Evolutionary conservation across 2,113 vertebrate species (phyloP).

Genomic region (Mastomys natalensis): DNA sequence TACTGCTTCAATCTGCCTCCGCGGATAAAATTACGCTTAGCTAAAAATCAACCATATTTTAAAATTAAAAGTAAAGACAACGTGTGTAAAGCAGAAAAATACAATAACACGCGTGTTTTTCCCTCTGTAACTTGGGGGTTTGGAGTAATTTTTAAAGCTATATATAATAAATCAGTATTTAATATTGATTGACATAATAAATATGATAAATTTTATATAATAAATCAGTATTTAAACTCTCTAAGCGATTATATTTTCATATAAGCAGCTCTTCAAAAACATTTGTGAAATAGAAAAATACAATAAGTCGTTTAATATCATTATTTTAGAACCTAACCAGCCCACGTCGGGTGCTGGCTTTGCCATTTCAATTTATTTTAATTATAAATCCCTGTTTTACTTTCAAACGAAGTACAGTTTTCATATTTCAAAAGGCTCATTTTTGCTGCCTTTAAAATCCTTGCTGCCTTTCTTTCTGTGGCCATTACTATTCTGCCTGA

Average conservation of each 20-base stretch:
- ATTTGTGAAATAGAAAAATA: constrained; percentile 17
- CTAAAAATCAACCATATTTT: background rate
- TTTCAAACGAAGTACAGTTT: constrained; percentile 35
- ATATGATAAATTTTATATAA: background rate
- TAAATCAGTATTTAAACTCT: background rate
- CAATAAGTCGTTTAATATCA: background rate
- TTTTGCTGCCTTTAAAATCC: background rate
- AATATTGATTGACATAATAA: background rate
- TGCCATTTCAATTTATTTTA: background rate
- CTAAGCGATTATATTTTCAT: background rate
- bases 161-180: background rate
- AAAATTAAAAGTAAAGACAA: background rate
- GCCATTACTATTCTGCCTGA: background rate
- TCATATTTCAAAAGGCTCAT: background rate
- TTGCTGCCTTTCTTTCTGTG: background rate
- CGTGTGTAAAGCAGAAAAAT: background rate
- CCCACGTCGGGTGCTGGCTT: background rate
- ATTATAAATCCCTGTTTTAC: background rate
- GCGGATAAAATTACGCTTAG: background rate
- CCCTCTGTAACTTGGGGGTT: background rate
- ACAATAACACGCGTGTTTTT: background rate
- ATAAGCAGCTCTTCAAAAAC: constrained; percentile 34
- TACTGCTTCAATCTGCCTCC: background rate
- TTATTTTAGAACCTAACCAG: constrained; percentile 15
- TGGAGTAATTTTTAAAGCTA: constrained; percentile 15